Conservation (phyloP, 2,113 vertebrate species). For the Mesoclemmys tuberculata region DNA sequence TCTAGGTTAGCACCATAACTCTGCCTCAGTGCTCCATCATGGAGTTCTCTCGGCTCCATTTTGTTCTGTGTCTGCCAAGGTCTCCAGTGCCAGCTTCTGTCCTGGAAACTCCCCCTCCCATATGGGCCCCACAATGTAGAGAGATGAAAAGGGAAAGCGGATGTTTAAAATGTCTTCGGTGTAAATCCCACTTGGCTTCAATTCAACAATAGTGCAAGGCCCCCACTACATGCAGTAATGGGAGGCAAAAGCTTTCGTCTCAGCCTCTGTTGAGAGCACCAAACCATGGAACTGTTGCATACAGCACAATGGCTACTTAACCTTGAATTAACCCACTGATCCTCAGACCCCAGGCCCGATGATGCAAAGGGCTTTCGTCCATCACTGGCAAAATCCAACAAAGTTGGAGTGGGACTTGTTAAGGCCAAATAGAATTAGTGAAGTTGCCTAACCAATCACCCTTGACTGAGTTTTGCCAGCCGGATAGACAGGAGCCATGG, state of each 20-base stretch:
- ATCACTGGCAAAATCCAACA: background rate
- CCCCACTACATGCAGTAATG: background rate
- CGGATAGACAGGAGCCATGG: background rate
- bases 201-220: background rate
- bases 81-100: background rate
- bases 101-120: background rate
- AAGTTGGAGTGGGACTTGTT: too few species aligned
- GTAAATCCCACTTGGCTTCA: background rate
- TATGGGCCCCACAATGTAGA: background rate
- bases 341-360: background rate
- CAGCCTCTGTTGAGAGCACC: background rate
- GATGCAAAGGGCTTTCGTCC: background rate
- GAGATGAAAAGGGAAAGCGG: background rate
- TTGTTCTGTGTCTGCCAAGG: background rate
- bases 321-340: accelerated
- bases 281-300: background rate
- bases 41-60: background rate
- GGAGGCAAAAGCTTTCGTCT: too few species aligned
- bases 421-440: accelerated
- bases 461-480: background rate
- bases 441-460: background rate
- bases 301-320: background rate
- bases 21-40: background rate
- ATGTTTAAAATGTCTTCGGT: background rate
- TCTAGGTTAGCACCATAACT: background rate